Conservation (phyloP, 2,888 invertebrate species). For the Neocrepidodera transversa region DNA sequence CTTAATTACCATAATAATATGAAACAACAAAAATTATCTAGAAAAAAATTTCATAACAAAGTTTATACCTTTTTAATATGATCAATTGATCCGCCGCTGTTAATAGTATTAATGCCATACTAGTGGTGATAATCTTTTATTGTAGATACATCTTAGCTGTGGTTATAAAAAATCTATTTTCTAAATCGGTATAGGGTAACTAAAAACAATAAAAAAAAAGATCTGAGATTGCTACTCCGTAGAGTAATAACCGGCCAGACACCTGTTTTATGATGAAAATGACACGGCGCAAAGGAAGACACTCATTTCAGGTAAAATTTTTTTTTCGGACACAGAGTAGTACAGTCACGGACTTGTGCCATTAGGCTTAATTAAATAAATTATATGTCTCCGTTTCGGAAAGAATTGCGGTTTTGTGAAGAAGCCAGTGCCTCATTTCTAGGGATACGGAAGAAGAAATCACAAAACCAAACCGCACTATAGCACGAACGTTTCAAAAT, state of each 20-base stretch:
- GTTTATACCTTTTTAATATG: no score
- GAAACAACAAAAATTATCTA: no score
- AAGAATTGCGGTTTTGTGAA: slow-evolving; percentile 55
- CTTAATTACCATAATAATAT: no score
- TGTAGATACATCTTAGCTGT: background rate
- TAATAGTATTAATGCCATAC: no score
- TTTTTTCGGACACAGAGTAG: slow-evolving; percentile 52
- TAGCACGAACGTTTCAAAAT: slow-evolving; percentile 17
- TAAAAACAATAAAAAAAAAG: slow-evolving; percentile 30
- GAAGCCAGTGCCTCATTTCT: slow-evolving; percentile 8
- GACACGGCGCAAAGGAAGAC: slow-evolving; percentile 58
- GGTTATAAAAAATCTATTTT: slow-evolving; percentile 12
- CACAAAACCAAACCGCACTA: background rate
- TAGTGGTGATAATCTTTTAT: no score
- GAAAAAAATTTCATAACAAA: no score
- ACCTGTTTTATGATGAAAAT: slow-evolving; percentile 57
- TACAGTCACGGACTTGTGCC: slow-evolving; percentile 59
- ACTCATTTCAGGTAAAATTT: slow-evolving; percentile 54
- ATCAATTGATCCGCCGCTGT: no score
- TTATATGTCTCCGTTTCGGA: slow-evolving; percentile 60
- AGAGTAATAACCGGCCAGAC: slow-evolving; percentile 43
- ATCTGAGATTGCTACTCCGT: slow-evolving; percentile 28
- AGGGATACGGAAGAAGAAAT: slow-evolving; percentile 24
- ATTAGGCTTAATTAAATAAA: slow-evolving; percentile 61
- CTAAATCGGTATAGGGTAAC: slow-evolving; percentile 18